Evolutionary conservation across 2,113 vertebrate species (phyloP).

Genomic region (Lucifuga dentata): DNA sequence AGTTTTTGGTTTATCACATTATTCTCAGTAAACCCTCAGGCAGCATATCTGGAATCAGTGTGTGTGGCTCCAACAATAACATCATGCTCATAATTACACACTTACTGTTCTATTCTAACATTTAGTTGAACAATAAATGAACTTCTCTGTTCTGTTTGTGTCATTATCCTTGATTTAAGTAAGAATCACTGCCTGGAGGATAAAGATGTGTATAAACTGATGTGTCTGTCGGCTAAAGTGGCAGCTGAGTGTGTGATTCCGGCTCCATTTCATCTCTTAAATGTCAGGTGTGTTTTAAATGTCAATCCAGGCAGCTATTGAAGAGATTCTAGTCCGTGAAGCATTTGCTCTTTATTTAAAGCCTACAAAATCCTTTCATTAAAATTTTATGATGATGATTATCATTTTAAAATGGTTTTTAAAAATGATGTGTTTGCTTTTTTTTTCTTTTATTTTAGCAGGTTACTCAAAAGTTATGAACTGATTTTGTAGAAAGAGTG

Average conservation of each 20-base stretch:
- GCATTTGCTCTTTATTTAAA: too few species aligned
- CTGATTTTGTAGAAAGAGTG: too few species aligned
- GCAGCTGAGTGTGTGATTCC: neutral
- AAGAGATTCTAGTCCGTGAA: neutral
- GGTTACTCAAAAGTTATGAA: too few species aligned
- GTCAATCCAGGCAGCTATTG: constrained; percentile 18
- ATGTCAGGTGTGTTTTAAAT: constrained; percentile 52
- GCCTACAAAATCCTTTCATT: too few species aligned
- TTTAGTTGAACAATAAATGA: constrained; percentile 30
- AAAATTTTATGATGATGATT: too few species aligned
- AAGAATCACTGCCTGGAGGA: constrained; percentile 1
- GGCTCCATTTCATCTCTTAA: constrained; percentile 23
- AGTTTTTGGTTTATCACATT: neutral
- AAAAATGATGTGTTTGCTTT: too few species aligned
- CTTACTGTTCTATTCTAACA: constrained; percentile 7
- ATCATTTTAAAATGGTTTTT: too few species aligned
- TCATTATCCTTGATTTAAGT: constrained; percentile 6
- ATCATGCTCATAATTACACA: constrained; percentile 1
- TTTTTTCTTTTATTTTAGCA: too few species aligned
- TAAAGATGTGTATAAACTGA: constrained; percentile 3
- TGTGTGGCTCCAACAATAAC: neutral
- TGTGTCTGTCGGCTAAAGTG: neutral
- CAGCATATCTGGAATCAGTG: neutral
- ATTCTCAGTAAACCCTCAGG: constrained; percentile 7
- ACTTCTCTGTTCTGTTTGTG: constrained; percentile 1